A percentile compares a stretch with the other conserved stretches of the same genome.
Evolutionary conservation across 2,113 vertebrate genomes (phyloP).

Genomic region (Ceratotherium simum): DNA sequence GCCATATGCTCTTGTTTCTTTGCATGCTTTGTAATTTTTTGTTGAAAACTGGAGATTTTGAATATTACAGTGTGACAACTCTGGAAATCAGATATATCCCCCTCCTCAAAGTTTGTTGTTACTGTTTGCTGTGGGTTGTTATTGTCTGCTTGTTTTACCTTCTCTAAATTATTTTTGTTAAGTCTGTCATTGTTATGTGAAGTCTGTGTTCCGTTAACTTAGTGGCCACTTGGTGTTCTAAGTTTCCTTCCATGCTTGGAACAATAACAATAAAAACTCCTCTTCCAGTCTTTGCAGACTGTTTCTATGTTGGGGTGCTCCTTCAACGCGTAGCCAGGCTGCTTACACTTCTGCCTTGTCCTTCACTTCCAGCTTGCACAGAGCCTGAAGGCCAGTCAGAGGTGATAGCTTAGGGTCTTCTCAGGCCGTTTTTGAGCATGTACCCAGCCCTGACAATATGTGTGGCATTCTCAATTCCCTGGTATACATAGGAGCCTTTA

Average conservation of each 20-base stretch:
- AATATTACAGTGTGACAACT: background rate
- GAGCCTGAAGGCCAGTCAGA: background rate
- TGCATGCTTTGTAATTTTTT: background rate
- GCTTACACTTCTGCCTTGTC: background rate
- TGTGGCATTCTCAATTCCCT: background rate
- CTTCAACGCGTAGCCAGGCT: background rate
- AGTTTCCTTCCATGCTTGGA: background rate
- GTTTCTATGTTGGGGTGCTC: background rate
- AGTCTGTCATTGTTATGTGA: background rate
- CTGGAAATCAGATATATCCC: background rate
- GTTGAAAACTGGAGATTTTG: background rate
- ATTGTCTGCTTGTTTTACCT: background rate
- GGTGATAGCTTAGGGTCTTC: background rate
- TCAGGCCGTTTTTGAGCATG: background rate
- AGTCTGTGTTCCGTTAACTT: background rate
- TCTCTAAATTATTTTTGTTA: background rate
- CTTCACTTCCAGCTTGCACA: background rate
- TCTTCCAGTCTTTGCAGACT: background rate
- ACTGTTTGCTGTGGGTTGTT: background rate
- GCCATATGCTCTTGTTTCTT: background rate
- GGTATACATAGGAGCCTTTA: background rate
- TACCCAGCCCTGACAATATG: background rate
- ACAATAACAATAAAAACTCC: background rate
- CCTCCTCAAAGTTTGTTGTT: background rate
- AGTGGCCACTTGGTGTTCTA: background rate